Evolutionary conservation across 2,113 vertebrate species (phyloP).

Genomic region (Rhodinocichla rosea): DNA sequence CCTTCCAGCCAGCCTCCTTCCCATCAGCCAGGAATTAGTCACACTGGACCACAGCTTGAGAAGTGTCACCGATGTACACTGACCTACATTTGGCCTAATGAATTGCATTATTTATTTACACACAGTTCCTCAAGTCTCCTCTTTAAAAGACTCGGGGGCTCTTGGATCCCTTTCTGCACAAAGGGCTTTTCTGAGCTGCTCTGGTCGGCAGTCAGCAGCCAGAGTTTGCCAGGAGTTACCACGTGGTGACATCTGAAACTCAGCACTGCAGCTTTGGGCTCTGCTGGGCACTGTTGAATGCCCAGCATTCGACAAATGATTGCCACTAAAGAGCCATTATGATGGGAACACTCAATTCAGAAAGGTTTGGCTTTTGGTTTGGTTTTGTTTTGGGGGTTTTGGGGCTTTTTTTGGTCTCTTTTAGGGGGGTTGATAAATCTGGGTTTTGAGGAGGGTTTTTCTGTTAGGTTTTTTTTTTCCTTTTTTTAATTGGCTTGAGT

Average conservation of each 20-base stretch:
- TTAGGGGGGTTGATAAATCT: background rate
- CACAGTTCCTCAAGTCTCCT: background rate
- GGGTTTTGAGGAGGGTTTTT: background rate
- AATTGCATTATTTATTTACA: conserved; percentile 50
- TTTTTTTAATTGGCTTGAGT: background rate
- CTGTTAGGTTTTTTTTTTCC: background rate
- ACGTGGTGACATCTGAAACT: background rate
- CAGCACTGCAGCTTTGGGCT: background rate
- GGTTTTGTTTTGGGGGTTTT: background rate
- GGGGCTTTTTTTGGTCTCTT: background rate
- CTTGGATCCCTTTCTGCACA: background rate
- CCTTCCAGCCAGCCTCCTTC: background rate
- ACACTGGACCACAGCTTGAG: background rate
- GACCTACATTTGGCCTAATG: conserved; percentile 34
- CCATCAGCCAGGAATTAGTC: background rate
- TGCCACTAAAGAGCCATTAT: conserved; percentile 1
- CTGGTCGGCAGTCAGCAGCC: background rate
- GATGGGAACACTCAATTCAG: background rate
- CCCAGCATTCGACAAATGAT: conserved; percentile 13
- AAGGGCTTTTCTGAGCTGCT: background rate
- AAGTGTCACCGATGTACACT: conserved; percentile 8
- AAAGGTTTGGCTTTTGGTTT: background rate
- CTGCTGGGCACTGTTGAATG: background rate
- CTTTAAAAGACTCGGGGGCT: background rate
- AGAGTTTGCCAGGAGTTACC: background rate